phyloP scores from a whole-genome alignment of 2,113 vertebrate genomes.

The Marcusenius ussheri region DNA sequence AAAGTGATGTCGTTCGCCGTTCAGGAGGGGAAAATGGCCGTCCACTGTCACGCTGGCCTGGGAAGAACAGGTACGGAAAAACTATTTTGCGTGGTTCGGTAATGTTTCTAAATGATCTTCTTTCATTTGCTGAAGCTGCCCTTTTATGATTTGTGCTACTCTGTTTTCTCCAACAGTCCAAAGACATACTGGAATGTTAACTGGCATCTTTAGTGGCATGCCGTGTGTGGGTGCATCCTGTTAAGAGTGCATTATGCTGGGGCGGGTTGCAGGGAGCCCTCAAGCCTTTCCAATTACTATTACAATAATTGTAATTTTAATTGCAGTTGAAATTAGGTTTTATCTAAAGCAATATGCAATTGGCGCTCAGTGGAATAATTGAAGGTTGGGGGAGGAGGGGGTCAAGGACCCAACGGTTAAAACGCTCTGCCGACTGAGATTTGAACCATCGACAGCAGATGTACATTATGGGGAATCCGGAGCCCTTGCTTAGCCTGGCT shows the following conservation, averaged over 20 bases:
- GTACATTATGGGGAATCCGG: background rate
- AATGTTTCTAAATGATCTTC: background rate
- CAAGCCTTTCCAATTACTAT: background rate
- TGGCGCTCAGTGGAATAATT: background rate
- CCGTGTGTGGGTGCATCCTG: background rate
- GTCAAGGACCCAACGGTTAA: background rate
- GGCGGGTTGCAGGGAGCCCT: background rate
- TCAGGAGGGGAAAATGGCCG: constrained; percentile 87
- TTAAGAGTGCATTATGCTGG: background rate
- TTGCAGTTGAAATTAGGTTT: background rate
- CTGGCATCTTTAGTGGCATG: background rate
- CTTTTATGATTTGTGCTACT: background rate
- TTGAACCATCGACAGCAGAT: background rate
- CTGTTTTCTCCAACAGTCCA: background rate
- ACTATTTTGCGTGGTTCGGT: background rate
- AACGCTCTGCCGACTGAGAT: background rate
- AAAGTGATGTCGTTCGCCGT: constrained; percentile 94
- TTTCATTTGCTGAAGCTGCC: background rate
- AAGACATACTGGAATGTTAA: background rate
- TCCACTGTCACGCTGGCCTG: constrained; percentile 93
- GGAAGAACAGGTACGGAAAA: constrained; percentile 82
- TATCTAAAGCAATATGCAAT: background rate
- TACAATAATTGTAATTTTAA: no score
- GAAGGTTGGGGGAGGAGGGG: background rate
- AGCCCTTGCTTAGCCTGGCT: background rate